A percentile compares a stretch with the other conserved stretches of the same genome.
Conservation (phyloP, 2,797 vertebrate genomes). For the Zalophus californianus region DNA sequence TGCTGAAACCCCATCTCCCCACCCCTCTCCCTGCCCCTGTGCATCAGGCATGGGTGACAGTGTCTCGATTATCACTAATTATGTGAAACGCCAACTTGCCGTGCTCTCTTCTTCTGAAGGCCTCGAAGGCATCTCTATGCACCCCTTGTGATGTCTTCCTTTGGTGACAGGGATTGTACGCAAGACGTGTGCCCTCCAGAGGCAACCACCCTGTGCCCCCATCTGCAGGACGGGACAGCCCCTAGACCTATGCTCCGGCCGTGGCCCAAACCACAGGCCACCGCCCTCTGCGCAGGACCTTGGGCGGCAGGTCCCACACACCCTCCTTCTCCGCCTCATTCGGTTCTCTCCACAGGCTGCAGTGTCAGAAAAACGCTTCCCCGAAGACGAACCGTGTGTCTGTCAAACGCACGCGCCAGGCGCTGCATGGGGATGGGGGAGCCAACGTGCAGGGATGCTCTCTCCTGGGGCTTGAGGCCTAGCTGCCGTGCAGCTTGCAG, state of each 20-base stretch:
- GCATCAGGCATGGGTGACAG: accelerated
- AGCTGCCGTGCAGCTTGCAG: accelerated
- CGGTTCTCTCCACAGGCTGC: accelerated
- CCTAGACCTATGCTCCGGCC: not conserved
- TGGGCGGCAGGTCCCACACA: accelerated
- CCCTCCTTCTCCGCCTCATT: not conserved
- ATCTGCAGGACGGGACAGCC: accelerated
- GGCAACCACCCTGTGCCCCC: accelerated
- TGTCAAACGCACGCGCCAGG: accelerated
- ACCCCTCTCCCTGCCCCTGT: accelerated
- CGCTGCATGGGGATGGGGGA: accelerated
- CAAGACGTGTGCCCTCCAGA: accelerated
- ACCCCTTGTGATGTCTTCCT: accelerated
- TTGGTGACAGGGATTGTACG: accelerated
- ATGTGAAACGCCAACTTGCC: accelerated
- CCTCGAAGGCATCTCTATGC: accelerated
- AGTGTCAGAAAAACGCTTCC: not conserved
- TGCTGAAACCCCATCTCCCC: accelerated
- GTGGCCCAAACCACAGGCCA: accelerated
- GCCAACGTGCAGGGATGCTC: accelerated
- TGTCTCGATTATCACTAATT: accelerated
- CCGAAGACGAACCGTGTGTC: accelerated
- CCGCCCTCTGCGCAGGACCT: accelerated
- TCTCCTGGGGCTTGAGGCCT: accelerated
- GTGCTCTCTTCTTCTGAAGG: accelerated